Conservation (phyloP, 2,888 invertebrate genomes). For the Trimorus sp. region DNA sequence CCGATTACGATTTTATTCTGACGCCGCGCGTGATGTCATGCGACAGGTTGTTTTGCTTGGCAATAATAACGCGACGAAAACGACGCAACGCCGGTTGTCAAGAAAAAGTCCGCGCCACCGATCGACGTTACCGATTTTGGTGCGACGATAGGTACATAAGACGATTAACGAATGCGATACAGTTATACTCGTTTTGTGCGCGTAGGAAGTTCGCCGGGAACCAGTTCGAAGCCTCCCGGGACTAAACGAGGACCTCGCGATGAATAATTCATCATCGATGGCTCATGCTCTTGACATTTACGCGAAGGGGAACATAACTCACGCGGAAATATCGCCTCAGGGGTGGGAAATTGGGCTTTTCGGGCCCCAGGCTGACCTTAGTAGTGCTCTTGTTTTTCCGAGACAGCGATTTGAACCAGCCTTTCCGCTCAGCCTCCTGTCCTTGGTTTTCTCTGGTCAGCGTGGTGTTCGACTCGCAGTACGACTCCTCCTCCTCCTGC, state of each 20-base stretch:
- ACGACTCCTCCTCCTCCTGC: conserved; percentile 78
- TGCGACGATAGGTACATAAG: conserved; percentile 58
- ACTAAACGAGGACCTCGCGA: conserved; percentile 53
- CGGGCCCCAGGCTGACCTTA: conserved; percentile 80
- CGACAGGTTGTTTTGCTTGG: conserved; percentile 44
- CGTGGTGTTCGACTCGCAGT: conserved; percentile 81
- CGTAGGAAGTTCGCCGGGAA: conserved; percentile 59
- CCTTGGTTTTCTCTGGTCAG: conserved; percentile 80
- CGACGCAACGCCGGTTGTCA: neutral
- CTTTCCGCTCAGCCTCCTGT: conserved; percentile 82
- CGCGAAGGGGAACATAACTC: conserved; percentile 46
- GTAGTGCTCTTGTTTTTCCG: conserved; percentile 85
- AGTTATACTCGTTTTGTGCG: conserved; percentile 59
- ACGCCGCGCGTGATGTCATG: conserved; percentile 55
- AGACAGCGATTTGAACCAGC: conserved; percentile 91
- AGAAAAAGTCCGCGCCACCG: conserved; percentile 13
- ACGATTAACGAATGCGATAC: conserved; percentile 61
- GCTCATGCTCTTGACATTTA: conserved; percentile 60
- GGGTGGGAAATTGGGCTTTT: conserved; percentile 13
- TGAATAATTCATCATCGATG: conserved; percentile 62
- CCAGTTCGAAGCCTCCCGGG: conserved; percentile 57
- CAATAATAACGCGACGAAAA: conserved; percentile 23
- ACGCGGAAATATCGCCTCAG: conserved; percentile 37
- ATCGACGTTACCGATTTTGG: conserved; percentile 57
- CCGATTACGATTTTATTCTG: conserved; percentile 29